Percentiles rank a stretch among this genome's conserved stretches.
Evolutionary conservation across 2,113 vertebrate genomes (phyloP).

Genomic region (Aspidoscelis tigris): DNA sequence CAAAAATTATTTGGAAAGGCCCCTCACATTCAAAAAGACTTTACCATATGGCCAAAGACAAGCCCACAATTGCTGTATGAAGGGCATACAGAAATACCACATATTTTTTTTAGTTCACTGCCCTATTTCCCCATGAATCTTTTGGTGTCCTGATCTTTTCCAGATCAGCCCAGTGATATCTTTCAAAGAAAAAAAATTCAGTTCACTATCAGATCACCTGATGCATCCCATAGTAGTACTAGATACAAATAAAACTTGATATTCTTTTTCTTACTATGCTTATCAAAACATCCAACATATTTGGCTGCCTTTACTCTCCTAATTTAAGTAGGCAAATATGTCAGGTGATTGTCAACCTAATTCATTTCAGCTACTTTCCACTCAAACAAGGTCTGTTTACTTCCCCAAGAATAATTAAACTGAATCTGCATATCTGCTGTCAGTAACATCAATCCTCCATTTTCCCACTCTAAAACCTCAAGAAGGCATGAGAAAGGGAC

Average conservation of each 20-base stretch:
- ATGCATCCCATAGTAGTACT: not conserved
- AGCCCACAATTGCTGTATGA: not conserved
- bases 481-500: not conserved
- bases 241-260: not conserved
- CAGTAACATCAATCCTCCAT: not conserved
- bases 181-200: not conserved
- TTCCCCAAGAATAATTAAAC: slow-evolving; percentile 26
- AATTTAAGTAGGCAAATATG: slow-evolving; percentile 13
- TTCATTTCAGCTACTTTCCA: not conserved
- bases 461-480: slow-evolving; percentile 2
- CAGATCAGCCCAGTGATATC: not conserved
- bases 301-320: not conserved
- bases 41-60: not conserved
- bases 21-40: not conserved
- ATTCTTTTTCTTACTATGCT: not conserved
- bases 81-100: not conserved
- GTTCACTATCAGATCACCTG: not conserved
- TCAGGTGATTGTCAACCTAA: not conserved
- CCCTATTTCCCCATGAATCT: not conserved
- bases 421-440: not conserved
- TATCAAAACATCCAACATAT: not conserved
- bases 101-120: not conserved
- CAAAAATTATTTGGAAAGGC: not conserved
- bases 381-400: slow-evolving; percentile 2
- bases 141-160: not conserved